Base-by-base conservation (phyloP, 1,140 invertebrate genomes). In the Drosophila auraria region DNA sequence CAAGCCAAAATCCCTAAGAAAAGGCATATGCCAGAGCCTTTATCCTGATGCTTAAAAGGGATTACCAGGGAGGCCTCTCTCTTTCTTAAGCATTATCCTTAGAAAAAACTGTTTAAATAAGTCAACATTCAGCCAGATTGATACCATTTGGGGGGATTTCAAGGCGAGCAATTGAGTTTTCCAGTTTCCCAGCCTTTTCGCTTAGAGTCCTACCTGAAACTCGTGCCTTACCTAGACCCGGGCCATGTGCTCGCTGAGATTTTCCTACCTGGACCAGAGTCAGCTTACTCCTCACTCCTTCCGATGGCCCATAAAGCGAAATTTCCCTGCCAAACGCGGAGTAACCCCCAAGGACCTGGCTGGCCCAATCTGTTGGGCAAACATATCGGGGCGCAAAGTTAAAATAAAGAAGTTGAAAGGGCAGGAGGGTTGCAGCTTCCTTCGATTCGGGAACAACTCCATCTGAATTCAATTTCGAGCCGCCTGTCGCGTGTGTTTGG, bases 381-480 rank as follows among this genome's bases (percentile, higher is more conserved):
- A 74, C 71, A 73, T 73, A 73, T 73, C 71, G 71, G 36, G 23
- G 17, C 71, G 38, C 56, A 61, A 12, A 61, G 68, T 73, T 74
- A 61, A 74, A 61, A 61, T 45, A 60, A 50, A 40, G 45, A 30
- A 30, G 42, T 51, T 45, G 38, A 2, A 45, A 47, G 58, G 58
- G 17, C 15, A 23, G 1, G 25, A 25, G 25, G 56, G 56, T 44
- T 30, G 17, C 23, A 33, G 59, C 20, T 42, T 38, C 7, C 27
- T 42, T 25, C 56, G 54, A 68, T 33, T 2, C 33, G 33, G 33
- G 33, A 36, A 11, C 74, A 79, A 63, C 77, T 79, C 59, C 82
- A 87, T 87, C 62, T 82, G 83, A 83, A 86, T 83, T 84, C 82
- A 87, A 87, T 87, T 83, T 87, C 58, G 54, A 70, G 47, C 27